phyloP scores from a whole-genome alignment of 2,113 vertebrate species.

The Hystrix cristata region DNA sequence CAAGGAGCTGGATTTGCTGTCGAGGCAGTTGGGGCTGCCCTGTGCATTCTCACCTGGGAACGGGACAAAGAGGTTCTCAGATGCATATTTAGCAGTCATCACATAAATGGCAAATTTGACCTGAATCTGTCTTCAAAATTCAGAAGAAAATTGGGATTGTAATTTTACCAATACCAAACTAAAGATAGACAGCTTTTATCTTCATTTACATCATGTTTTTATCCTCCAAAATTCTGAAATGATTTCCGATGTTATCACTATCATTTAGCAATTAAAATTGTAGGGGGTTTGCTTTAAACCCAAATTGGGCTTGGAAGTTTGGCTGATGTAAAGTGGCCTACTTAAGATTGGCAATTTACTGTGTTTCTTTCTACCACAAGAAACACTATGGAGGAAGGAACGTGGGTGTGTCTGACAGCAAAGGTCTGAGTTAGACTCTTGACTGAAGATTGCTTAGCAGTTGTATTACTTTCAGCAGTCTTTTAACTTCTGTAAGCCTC shows the following conservation, averaged over 20 bases:
- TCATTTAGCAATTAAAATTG: background rate
- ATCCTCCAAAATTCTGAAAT: conserved; percentile 16
- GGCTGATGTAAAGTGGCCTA: background rate
- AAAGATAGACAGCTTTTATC: background rate
- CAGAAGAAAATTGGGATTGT: conserved; percentile 39
- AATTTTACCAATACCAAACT: conserved; percentile 41
- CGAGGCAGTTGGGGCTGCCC: background rate
- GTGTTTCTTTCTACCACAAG: background rate
- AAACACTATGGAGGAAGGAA: background rate
- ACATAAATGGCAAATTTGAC: conserved; percentile 39
- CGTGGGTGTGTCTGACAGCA: background rate
- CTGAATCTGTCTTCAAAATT: conserved; percentile 66
- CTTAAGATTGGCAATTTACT: background rate
- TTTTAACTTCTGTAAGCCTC: background rate
- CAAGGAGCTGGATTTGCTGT: background rate
- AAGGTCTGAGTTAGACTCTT: background rate
- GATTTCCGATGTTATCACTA: conserved; percentile 3
- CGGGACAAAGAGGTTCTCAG: background rate
- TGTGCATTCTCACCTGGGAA: no score
- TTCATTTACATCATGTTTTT: background rate
- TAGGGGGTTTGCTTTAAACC: background rate
- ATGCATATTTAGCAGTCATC: background rate
- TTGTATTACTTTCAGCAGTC: background rate
- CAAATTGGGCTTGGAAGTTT: background rate
- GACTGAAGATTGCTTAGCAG: background rate